Conservation (phyloP, 2,888 invertebrate species). For the Ennomos fuscantarius region DNA sequence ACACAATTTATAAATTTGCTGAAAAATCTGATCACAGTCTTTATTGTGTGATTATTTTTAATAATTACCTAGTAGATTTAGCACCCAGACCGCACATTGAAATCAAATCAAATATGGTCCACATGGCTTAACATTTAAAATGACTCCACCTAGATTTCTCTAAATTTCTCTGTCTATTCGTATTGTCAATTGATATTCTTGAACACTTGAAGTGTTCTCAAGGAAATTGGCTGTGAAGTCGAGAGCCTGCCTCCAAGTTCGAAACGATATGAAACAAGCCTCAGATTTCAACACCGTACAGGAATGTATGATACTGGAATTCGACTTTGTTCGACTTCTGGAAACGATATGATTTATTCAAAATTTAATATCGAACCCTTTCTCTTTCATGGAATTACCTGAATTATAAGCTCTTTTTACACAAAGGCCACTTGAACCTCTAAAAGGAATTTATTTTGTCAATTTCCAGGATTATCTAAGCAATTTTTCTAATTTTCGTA, state of each 20-base stretch:
- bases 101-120: neutral
- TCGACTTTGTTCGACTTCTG: neutral
- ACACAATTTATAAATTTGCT: no score
- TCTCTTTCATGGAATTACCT: no score
- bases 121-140: no score
- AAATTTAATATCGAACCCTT: no score
- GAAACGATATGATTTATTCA: neutral
- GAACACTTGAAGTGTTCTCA: constrained; percentile 16
- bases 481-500: no score
- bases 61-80: no score
- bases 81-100: neutral
- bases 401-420: no score
- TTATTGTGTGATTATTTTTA: no score
- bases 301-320: constrained; percentile 9
- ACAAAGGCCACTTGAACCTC: no score
- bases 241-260: constrained; percentile 20
- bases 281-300: constrained; percentile 16
- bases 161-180: constrained; percentile 14
- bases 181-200: constrained; percentile 21
- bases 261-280: constrained; percentile 20
- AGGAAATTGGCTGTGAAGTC: constrained; percentile 25
- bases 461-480: no score
- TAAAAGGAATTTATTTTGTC: no score
- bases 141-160: neutral
- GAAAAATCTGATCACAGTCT: no score